Evolutionary conservation across 2,797 vertebrate species (phyloP), one percentile per base, ranked within the genome.

Genomic region (Sebastes alutus): DNA sequence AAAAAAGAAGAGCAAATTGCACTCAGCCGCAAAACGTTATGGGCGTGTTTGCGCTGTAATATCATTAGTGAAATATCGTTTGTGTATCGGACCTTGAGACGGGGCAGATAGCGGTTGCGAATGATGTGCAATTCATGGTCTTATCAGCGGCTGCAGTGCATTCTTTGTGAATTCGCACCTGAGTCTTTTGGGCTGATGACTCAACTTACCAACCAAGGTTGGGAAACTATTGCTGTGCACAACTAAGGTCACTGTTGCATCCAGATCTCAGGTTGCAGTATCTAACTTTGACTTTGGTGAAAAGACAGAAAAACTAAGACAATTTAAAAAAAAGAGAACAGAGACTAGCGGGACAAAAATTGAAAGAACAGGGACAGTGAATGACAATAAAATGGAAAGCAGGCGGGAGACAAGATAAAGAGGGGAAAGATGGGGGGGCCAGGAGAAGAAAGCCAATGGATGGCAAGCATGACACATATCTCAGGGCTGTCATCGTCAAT

Each of bases 361-460:
- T 62, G 35, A 61, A 72, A 67, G 9, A 77, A 67, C 4, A 27
- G 49, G n/a, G 55, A 75, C 32, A 33, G 62, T 70, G 77, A 83
- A 73, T 81, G 86, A 87, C 77, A 87, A 72, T 66, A 89, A 91
- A 89, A 83, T 89, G 71, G 56, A 82, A 88, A 77, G 63, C 29
- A 78, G 68, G 52, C 49, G 11, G 70, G 25, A 78, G 80, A 90
- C 82, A 80, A 86, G 86, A 88, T 89, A 83, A 87, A 85, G 71
- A 87, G 71, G 62, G 58, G 32, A 55, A 70, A 73, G 69, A 81
- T 75, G 75, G 88, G 58, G 42, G 75, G 78, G 67, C 2, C 73
- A 59, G 30, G 30, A 76, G 67, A 84, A 87, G 76, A 84, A 76
- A 88, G 84, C 5, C n/a, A 84, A 86, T 59, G 63, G 75, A 80